A percentile compares a stretch with the other conserved stretches of the same genome.
Conservation (phyloP, 2,888 invertebrate genomes). For the Buathra laborator region DNA sequence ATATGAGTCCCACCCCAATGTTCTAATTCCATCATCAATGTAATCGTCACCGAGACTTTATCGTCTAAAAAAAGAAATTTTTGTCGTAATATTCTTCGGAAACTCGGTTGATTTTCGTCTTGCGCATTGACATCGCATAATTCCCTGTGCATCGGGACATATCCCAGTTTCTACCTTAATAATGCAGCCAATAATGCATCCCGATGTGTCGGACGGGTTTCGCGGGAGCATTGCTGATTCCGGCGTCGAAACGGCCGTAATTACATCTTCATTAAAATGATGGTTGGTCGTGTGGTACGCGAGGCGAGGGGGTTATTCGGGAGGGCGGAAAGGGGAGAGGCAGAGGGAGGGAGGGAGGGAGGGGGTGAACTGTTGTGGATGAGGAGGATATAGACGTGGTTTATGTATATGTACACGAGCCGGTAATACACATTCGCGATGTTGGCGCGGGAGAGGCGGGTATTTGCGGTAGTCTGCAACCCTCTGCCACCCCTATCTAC, state of each 20-base stretch:
- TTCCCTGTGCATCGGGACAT: conserved; percentile 11
- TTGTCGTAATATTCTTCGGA: not conserved
- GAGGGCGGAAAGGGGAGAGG: not conserved
- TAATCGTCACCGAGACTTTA: too few species aligned
- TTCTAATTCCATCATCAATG: too few species aligned
- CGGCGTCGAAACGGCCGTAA: conserved; percentile 81
- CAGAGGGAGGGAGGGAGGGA: not conserved
- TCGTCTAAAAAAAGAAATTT: not conserved
- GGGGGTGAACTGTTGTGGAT: conserved; percentile 3
- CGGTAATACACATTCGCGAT: conserved; percentile 35
- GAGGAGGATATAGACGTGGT: not conserved
- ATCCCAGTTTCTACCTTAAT: conserved; percentile 75
- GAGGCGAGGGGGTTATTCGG: conserved; percentile 55
- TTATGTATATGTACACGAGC: not conserved
- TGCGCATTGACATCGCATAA: not conserved
- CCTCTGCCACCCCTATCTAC: conserved; percentile 54
- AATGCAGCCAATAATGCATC: conserved; percentile 82
- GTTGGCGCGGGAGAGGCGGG: conserved; percentile 61
- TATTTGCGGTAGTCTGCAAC: conserved; percentile 66
- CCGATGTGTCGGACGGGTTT: conserved; percentile 74
- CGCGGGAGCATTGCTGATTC: conserved; percentile 78
- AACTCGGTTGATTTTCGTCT: conserved; percentile 10
- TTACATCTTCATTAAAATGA: conserved; percentile 85
- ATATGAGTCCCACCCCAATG: too few species aligned
- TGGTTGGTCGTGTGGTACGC: conserved; percentile 76